Base-by-base conservation (phyloP, 2,797 vertebrate species). In the Arrhamphus sclerolepis region DNA sequence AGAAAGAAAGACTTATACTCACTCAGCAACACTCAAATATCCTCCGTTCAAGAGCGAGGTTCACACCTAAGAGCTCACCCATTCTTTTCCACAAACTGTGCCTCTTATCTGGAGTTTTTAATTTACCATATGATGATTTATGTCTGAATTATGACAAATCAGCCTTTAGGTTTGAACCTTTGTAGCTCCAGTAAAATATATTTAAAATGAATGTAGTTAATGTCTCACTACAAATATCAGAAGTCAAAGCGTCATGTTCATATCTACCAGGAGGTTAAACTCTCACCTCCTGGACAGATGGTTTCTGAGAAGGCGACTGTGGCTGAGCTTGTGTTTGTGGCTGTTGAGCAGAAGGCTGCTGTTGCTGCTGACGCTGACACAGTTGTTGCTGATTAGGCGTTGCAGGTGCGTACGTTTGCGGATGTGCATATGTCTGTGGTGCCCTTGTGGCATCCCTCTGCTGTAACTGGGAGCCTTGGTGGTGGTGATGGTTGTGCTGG, bases 221-320 rank as follows among this genome's bases (percentile, higher is more conserved):
- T 29, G 29, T 29, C 8, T 29, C 29, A 8, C 31, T 2, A 11
- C 34, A 14, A 38, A 38, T 14, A 8, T 8, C 34, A 10, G 11
- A 13, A 38, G 3, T 38, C 34, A 38, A 38, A 38, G 14, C 9
- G 31, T 8, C 31, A 38, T 2, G 34, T 14, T 13, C 34, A 16
- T 4, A 2, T 14, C 4, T 13, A 38, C 13, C 13, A 38, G 1
- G 34, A 38, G 13, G 13, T 38, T 46, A 9, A 43, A 40, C 18
- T 49, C 80, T 82, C 90, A 98, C 97, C 93, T 98, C 96, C 91
- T 96, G 95, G 71, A 89, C 92, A 46, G 93, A 83, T 8, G 92
- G 90, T 19, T 90, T 84, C 76, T 94, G 81, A 0, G 49, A 50
- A 19, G 85, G 66, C 0, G 83, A 58, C 57, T 70, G 78, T 0